A percentile compares a stretch with the other conserved stretches of the same genome.
Evolutionary conservation across 2,113 vertebrate genomes (phyloP).

Genomic region (Scortum barcoo): DNA sequence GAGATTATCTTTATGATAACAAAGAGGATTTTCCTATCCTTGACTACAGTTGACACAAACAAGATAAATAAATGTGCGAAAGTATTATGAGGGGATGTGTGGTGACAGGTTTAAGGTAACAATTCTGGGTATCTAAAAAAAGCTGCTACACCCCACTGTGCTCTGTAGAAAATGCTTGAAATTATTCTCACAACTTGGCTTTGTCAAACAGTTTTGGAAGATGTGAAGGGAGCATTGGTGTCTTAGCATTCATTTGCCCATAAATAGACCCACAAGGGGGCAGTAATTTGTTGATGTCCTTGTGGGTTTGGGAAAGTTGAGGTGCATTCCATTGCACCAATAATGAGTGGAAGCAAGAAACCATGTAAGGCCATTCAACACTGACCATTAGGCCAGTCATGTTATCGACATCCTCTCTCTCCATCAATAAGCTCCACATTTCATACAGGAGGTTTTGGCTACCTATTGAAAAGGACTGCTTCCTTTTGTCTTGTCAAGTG

Average conservation of each 20-base stretch:
- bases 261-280: slow-evolving; percentile 69
- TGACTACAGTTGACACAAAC: slow-evolving; percentile 25
- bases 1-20: slow-evolving; percentile 37
- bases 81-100: slow-evolving; percentile 14
- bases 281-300: slow-evolving; percentile 60
- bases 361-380: neutral
- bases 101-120: neutral
- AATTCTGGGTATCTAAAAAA: neutral
- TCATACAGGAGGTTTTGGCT: neutral
- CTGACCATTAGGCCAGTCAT: slow-evolving; percentile 15
- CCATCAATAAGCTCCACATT: neutral
- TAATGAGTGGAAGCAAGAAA: slow-evolving; percentile 40
- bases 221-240: neutral
- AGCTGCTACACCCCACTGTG: neutral
- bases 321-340: slow-evolving; percentile 18
- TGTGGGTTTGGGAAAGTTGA: slow-evolving; percentile 35
- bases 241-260: slow-evolving; percentile 22
- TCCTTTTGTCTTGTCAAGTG: neutral
- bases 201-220: slow-evolving; percentile 5
- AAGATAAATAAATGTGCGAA: slow-evolving; percentile 24
- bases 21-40: slow-evolving; percentile 18
- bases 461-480: neutral
- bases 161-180: slow-evolving; percentile 8
- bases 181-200: slow-evolving; percentile 18
- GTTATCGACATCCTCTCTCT: slow-evolving; percentile 13